phyloP scores from a whole-genome alignment of 2,113 vertebrate species.

The Bubo bubo region DNA sequence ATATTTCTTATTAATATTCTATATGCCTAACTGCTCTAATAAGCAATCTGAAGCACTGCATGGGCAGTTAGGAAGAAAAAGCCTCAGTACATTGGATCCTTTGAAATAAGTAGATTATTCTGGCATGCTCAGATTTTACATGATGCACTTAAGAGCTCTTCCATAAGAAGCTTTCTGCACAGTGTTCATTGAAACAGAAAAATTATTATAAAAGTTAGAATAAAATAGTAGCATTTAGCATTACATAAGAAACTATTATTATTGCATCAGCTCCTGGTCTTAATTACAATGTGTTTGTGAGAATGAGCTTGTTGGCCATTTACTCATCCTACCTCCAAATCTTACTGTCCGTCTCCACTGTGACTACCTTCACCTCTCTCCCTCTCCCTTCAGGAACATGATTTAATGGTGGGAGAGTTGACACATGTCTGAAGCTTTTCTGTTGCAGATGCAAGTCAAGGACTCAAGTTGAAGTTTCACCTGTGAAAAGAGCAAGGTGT shows the following conservation, averaged over 20 bases:
- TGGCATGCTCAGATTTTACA: slow-evolving; percentile 22
- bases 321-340: not conserved
- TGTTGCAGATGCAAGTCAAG: not conserved
- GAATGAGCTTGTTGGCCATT: not conserved
- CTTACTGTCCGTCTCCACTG: not conserved
- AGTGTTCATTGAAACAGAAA: slow-evolving; percentile 20
- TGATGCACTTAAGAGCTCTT: slow-evolving; percentile 7
- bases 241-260: not conserved
- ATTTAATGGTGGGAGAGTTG: not conserved
- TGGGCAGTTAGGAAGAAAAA: not conserved
- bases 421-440: not conserved
- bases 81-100: not conserved
- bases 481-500: not conserved
- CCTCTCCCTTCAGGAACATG: not conserved
- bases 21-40: slow-evolving; percentile 39
- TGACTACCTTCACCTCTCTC: not conserved
- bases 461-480: not conserved
- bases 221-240: not conserved
- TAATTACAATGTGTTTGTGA: not conserved
- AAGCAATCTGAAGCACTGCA: slow-evolving; percentile 47
- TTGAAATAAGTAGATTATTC: slow-evolving; percentile 35
- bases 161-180: slow-evolving; percentile 1
- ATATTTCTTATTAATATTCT: slow-evolving; percentile 56
- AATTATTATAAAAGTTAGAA: not conserved
- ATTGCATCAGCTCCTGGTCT: not conserved